Evolutionary conservation across 2,113 vertebrate genomes (phyloP), one percentile per base, ranked within the genome.

Genomic region (Uria lomvia): DNA sequence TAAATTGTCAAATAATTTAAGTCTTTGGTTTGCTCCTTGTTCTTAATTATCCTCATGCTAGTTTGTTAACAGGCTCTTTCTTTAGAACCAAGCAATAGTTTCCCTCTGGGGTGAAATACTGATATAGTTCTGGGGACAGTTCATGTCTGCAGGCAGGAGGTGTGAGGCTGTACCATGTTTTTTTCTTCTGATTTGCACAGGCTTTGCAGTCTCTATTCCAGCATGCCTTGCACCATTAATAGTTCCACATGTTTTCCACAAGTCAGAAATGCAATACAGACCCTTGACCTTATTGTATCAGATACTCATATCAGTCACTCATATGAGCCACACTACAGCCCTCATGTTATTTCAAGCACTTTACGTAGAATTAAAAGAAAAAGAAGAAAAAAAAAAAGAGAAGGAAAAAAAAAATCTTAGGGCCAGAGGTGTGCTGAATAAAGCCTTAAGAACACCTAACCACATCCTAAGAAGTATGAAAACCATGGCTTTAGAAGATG

Each of bases 41-140:
- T 84, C 36, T 70, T 92, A 81, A 81, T 81, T 94, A 78, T 62
- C 65, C 36, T 92, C n/a, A 18, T 23, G 21, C 49, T 89, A 74
- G 7, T 84, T 90, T 90, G 73, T 59, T 90, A 81, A 72, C 17
- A 81, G 24, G 20, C 7, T 62, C 24, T 67, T 85, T 95, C 47
- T 75, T 63, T 75, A 87, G 43, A 19, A 85, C 8, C 23, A 74
- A 67, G 22, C 13, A 66, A 20, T 50, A 34, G 23, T 71, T 74
- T 74, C 78, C 34, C 47, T 78, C 53, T 55, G 32, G 49, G 15
- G 42, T 81, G 32, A 66, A 89, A 80, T 84, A 22, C 45, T 89
- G 63, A 53, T 63, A 23, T 4, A 45, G 11, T 62, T 77, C 50
- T 45, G 38, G 24, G 42, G 21, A 43, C 1, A 4, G 7, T 12